phyloP scores from a whole-genome alignment of 2,113 vertebrate genomes.

The Urocynchramus pylzowi region DNA sequence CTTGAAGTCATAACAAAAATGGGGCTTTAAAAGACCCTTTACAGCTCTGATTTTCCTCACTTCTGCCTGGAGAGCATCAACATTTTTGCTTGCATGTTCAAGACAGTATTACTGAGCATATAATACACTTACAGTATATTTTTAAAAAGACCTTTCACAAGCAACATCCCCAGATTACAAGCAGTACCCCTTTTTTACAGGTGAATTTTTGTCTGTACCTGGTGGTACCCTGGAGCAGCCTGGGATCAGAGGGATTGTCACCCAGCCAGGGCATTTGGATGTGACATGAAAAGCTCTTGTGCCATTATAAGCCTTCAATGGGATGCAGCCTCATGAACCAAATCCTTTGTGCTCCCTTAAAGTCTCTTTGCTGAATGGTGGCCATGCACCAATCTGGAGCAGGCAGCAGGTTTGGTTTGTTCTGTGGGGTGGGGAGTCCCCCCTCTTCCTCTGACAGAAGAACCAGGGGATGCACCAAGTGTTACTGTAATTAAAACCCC shows the following conservation, averaged over 20 bases:
- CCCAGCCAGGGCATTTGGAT: fast-evolving
- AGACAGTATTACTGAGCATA: not conserved
- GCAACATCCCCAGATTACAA: not conserved
- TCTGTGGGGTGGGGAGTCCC: not conserved
- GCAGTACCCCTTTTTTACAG: not conserved
- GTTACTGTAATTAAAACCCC: not conserved
- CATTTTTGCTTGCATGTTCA: not conserved
- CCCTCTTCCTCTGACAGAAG: not conserved
- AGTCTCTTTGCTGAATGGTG: not conserved
- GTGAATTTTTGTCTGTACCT: not conserved
- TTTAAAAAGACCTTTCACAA: not conserved
- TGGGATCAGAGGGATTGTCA: not conserved
- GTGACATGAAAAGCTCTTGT: fast-evolving
- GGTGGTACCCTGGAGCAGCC: not conserved
- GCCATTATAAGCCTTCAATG: not conserved
- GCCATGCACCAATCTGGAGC: fast-evolving
- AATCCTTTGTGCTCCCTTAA: not conserved
- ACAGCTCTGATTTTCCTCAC: not conserved
- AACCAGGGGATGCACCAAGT: fast-evolving
- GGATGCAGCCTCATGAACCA: not conserved
- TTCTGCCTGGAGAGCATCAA: not conserved
- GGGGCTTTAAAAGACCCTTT: not conserved
- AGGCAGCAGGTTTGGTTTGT: fast-evolving
- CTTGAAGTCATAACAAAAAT: not conserved
- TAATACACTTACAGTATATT: not conserved